These are phyloP conservation scores for Chrysocyon brachyurus DNA, from an alignment of 2,797 vertebrate species.

Conservation along the genomic window DNA sequence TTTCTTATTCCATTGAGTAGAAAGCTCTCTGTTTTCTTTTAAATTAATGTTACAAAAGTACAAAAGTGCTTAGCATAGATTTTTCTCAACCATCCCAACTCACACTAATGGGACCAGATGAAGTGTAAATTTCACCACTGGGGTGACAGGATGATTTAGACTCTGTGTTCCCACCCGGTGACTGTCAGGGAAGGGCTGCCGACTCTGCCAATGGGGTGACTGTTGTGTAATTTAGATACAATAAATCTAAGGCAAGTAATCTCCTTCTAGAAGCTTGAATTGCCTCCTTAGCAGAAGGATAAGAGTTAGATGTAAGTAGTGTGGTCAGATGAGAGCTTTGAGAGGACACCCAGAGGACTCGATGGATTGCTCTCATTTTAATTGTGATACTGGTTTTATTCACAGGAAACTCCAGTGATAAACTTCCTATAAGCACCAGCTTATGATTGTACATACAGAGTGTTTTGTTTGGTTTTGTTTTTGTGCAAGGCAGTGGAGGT, in stretches of 20 bases:
- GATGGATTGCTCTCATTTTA: constrained; percentile 76
- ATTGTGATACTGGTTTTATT: constrained; percentile 69
- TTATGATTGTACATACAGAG: neutral
- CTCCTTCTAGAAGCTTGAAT: constrained; percentile 73
- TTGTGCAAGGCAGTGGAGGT: neutral
- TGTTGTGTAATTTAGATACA: constrained; percentile 66
- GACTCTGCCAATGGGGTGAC: constrained; percentile 51
- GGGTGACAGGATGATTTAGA: neutral
- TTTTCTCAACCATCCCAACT: constrained; percentile 64
- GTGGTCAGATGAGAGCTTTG: neutral
- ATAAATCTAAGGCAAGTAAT: constrained; percentile 74
- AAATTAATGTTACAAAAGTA: constrained; percentile 63
- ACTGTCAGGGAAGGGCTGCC: neutral
- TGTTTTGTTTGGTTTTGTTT: neutral
- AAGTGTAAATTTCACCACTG: constrained; percentile 3
- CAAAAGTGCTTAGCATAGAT: constrained; percentile 26
- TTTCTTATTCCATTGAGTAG: constrained; percentile 50
- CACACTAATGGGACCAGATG: neutral
- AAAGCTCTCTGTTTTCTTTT: constrained; percentile 2
- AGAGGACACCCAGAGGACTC: neutral
- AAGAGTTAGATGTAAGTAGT: constrained; percentile 72
- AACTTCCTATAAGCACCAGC: constrained; percentile 50
- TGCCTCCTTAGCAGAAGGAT: constrained; percentile 64
- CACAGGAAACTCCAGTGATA: constrained; percentile 45
- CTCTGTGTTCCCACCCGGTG: neutral